Evolutionary conservation across 2,113 vertebrate genomes (phyloP), one percentile per base, ranked within the genome.

Genomic region (Chascanopsetta lugubris): DNA sequence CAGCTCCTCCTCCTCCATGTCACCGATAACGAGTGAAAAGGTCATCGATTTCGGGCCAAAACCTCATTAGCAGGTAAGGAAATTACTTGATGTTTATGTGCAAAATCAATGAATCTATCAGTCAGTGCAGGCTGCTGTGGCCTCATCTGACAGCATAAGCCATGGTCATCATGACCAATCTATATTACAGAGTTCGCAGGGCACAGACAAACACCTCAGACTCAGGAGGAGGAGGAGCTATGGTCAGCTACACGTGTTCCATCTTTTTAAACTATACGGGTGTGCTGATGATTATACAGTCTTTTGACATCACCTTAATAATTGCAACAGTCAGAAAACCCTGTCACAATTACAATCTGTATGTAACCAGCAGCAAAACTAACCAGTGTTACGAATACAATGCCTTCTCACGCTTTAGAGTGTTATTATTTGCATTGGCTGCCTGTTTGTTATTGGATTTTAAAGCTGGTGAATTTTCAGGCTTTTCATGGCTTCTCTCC

Each of bases 71-170:
- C 13, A 77, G 64, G 68, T 73, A 59, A 64, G 60, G 46, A 63
- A 68, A 67, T 53, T 66, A 43, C 17, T 83, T 60, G 67, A 29
- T 38, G 32, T 40, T 0, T 13, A 47, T 60, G 42, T 51, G 47
- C 49, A 59, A 74, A 85, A 82, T 80, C 63, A 61, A 83, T 80
- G 61, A 61, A 83, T 77, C 25, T 53, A 18, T 64, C 49, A 55
- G 68, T 84, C 64, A 47, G 46, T 72, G 53, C 30, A n/a, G 42
- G 24, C 26, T 60, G 61, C 6, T 40, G 5, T 36, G 17, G 65
- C 47, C 56, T 43, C 11, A 21, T n/a, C 62, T 30, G 12, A 17
- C 13, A 18, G 15, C 32, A 69, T 15, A 36, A 15, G 13, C n/a
- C 21, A 24, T 27, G 42, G 32, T 69, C 71, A 64, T 26, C 47